These are phyloP conservation scores for Ashinkailepas kermadecensis DNA, from an alignment of 2,888 invertebrate species.

Conservation along the genomic window DNA sequence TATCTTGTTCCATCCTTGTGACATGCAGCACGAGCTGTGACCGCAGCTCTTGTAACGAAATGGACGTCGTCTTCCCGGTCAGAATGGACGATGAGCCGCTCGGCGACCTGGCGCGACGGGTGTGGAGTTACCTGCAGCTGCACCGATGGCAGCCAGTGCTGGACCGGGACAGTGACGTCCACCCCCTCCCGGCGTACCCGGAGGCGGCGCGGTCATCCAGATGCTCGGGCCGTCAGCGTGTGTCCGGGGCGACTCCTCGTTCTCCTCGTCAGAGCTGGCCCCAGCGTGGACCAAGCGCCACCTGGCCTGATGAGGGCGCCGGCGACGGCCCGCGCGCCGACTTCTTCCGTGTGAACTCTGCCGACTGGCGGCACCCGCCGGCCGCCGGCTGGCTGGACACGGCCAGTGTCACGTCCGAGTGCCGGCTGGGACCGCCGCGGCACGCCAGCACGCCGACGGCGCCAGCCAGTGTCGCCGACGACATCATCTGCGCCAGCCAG, in stretches of 20 bases:
- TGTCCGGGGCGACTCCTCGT: too few species aligned
- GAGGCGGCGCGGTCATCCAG: neutral
- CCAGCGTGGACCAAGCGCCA: too few species aligned
- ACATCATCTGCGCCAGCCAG: neutral
- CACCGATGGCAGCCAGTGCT: neutral
- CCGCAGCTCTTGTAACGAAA: too few species aligned
- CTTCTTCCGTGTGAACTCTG: too few species aligned
- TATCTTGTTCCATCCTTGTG: too few species aligned
- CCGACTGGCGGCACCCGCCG: neutral
- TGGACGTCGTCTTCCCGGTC: too few species aligned
- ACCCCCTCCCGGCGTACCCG: neutral
- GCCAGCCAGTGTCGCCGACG: neutral
- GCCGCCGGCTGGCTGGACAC: neutral
- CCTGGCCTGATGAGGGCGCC: too few species aligned
- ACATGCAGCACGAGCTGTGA: too few species aligned
- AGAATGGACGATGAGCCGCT: neutral
- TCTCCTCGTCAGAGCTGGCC: too few species aligned
- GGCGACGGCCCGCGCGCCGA: too few species aligned
- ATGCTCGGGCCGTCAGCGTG: too few species aligned
- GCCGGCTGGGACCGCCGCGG: neutral
- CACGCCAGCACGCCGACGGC: neutral
- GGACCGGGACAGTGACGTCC: neutral
- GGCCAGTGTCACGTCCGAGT: neutral
- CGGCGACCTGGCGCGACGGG: neutral
- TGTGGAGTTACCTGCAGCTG: neutral